A percentile compares a stretch with the other conserved stretches of the same genome.
These are phyloP conservation scores for Pseudomyrmex dendroicus DNA, from an alignment of 1,140 invertebrate genomes.

Conservation along the genomic window DNA sequence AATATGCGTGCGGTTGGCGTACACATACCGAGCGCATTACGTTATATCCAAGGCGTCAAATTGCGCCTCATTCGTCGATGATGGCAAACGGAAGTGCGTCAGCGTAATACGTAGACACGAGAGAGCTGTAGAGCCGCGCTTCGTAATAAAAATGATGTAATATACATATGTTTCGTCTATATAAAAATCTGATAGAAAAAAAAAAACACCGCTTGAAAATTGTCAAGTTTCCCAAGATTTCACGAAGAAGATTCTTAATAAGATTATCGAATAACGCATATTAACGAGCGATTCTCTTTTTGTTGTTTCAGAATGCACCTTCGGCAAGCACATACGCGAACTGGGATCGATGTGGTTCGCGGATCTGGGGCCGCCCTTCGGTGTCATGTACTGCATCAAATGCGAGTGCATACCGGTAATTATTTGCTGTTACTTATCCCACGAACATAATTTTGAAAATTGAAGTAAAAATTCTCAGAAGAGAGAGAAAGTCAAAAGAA, in stretches of 20 bases:
- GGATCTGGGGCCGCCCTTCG: slow-evolving; percentile 95
- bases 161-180: too few relatives aligned
- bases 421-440: not conserved
- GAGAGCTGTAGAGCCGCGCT: too few relatives aligned
- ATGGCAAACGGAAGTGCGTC: slow-evolving; percentile 47
- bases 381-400: slow-evolving; percentile 96
- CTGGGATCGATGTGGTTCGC: slow-evolving; percentile 95
- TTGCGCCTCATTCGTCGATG: slow-evolving; percentile 51
- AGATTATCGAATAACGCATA: not conserved
- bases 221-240: too few relatives aligned
- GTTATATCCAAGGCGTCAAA: slow-evolving; percentile 44
- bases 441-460: too few relatives aligned
- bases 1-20: slow-evolving; percentile 38
- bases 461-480: too few relatives aligned
- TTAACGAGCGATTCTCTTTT: not conserved
- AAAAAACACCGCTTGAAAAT: too few relatives aligned
- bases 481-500: not conserved
- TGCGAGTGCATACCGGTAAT: slow-evolving; percentile 95
- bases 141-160: too few relatives aligned
- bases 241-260: not conserved
- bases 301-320: slow-evolving; percentile 93
- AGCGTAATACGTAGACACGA: not conserved
- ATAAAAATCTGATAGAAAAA: too few relatives aligned
- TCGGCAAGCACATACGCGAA: slow-evolving; percentile 94
- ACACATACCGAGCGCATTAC: slow-evolving; percentile 53